These are phyloP conservation scores for Isurus oxyrinchus DNA, from an alignment of 2,113 vertebrate species.

Conservation along the genomic window DNA sequence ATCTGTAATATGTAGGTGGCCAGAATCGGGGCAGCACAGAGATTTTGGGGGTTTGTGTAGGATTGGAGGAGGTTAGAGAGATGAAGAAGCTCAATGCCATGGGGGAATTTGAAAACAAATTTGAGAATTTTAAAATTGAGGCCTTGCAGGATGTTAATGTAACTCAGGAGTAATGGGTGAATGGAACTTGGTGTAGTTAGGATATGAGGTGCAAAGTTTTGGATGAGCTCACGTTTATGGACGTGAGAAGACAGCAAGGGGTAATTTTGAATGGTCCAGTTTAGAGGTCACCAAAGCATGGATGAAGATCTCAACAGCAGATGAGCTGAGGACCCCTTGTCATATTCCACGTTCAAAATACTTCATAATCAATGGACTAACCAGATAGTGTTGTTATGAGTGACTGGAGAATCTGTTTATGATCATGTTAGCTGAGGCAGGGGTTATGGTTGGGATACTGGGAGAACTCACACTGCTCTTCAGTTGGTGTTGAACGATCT, in stretches of 20 bases:
- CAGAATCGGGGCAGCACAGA: background rate
- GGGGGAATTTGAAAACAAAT: background rate
- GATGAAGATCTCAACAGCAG: background rate
- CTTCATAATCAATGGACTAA: background rate
- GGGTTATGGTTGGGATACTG: background rate
- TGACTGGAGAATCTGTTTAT: background rate
- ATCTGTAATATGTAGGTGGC: background rate
- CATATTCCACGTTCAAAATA: background rate
- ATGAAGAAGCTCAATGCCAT: too few relatives aligned
- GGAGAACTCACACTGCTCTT: background rate
- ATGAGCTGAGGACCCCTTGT: background rate
- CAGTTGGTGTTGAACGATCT: background rate
- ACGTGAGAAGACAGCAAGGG: background rate
- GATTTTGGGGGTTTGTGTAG: background rate
- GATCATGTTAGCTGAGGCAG: background rate
- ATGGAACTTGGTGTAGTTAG: background rate
- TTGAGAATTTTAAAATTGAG: background rate
- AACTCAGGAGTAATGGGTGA: background rate
- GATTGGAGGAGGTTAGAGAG: too few relatives aligned
- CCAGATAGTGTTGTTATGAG: background rate
- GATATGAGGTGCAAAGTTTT: background rate
- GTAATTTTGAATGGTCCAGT: background rate
- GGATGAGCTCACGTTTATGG: background rate
- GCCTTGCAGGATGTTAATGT: background rate
- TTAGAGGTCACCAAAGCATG: background rate